phyloP scores from a whole-genome alignment of 2,888 invertebrate genomes.

The Girardia tigrina region DNA sequence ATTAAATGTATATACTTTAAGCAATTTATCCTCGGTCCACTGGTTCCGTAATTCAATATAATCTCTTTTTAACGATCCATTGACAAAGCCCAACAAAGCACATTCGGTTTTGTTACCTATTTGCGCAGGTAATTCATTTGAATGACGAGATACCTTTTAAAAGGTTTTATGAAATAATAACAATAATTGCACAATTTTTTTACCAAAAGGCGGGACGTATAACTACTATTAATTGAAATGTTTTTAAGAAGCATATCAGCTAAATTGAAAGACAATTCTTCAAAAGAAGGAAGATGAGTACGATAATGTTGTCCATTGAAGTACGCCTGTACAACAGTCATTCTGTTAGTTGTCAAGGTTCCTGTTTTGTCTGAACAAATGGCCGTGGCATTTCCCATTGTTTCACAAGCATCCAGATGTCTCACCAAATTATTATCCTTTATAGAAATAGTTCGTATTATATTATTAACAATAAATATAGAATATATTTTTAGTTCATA shows the following conservation, averaged over 20 bases:
- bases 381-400: slow-evolving; percentile 99
- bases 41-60: slow-evolving; percentile 80
- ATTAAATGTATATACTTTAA: slow-evolving; percentile 74
- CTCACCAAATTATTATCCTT: slow-evolving; percentile 97
- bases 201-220: slow-evolving; percentile 84
- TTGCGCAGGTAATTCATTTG: slow-evolving; percentile 59
- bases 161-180: neutral
- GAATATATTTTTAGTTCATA: too few species aligned
- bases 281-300: slow-evolving; percentile 54
- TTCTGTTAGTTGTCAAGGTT: slow-evolving; percentile 77
- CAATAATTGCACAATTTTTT: slow-evolving; percentile 43
- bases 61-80: slow-evolving; percentile 55
- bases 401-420: slow-evolving; percentile 97
- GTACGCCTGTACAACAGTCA: slow-evolving; percentile 95
- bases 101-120: slow-evolving; percentile 99
- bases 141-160: neutral
- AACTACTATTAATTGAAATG: slow-evolving; percentile 84
- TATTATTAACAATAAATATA: too few species aligned
- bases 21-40: slow-evolving; percentile 76
- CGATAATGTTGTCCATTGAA: slow-evolving; percentile 55
- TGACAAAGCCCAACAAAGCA: slow-evolving; percentile 80
- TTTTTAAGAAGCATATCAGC: slow-evolving; percentile 70
- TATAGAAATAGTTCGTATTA: too few species aligned
- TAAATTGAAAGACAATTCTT: slow-evolving; percentile 68
- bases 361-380: slow-evolving; percentile 99